Percentiles rank a stretch among this genome's conserved stretches.
Conservation (phyloP, 2,797 vertebrate species). For the Anabacerthia variegaticeps region DNA sequence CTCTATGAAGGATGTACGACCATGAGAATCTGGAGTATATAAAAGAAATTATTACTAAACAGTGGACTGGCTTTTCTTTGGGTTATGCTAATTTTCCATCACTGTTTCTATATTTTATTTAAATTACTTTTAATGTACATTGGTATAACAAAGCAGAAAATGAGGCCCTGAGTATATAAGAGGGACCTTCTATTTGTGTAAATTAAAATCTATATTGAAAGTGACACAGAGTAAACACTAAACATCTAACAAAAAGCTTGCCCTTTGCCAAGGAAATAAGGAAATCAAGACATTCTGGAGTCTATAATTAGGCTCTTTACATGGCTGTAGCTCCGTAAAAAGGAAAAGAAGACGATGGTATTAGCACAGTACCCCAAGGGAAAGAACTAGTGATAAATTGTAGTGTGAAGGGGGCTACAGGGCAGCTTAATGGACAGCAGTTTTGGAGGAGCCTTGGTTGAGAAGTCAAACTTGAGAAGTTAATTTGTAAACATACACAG, state of each 20-base stretch:
- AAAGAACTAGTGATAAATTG: not conserved
- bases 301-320: not conserved
- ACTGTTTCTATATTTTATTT: not conserved
- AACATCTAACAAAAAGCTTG: not conserved
- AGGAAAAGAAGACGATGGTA: not conserved
- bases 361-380: not conserved
- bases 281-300: not conserved
- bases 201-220: constrained; percentile 11
- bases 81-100: not conserved
- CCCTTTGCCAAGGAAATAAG: constrained; percentile 16
- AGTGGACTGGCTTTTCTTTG: not conserved
- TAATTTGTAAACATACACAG: not conserved
- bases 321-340: not conserved
- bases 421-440: not conserved
- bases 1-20: not conserved
- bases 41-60: not conserved
- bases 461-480: not conserved
- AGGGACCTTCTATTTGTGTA: not conserved
- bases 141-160: constrained; percentile 35
- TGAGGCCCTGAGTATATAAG: not conserved
- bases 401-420: not conserved
- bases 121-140: not conserved
- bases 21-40: not conserved
- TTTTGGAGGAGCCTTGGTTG: not conserved
- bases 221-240: not conserved